Conservation (phyloP, 35 echinoderm and acorn worm genomes). For the Patiria miniata region DNA sequence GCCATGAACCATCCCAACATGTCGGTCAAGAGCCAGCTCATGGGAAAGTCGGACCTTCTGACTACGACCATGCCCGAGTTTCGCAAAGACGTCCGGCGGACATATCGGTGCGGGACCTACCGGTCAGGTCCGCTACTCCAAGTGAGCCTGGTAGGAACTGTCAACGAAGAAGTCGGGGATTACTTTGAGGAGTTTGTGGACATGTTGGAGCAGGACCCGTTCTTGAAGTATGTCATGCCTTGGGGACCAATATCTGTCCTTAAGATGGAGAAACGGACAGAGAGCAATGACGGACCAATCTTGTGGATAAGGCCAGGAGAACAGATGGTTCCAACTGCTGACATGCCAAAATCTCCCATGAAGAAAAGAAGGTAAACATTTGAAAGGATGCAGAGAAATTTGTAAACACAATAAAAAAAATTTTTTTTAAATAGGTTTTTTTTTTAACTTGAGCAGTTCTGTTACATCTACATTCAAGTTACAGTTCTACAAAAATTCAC, state of each 20-base stretch:
- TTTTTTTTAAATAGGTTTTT: too few relatives aligned
- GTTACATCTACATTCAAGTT: too few relatives aligned
- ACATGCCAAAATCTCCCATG: conserved; percentile 92
- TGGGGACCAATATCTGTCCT: conserved; percentile 80
- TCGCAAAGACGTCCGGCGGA: conserved; percentile 56
- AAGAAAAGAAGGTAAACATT: conserved; percentile 90
- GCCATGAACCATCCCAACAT: conserved; percentile 69
- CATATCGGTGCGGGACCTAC: conserved; percentile 88
- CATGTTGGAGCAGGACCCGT: conserved; percentile 80
- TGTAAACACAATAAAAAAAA: too few relatives aligned
- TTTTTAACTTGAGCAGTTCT: too few relatives aligned
- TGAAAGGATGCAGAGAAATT: too few relatives aligned
- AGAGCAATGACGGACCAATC: conserved; percentile 99
- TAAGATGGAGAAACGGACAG: conserved; percentile 66
- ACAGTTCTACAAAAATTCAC: too few relatives aligned
- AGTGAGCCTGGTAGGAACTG: conserved; percentile 93
- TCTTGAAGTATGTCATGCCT: conserved; percentile 93
- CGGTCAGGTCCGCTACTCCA: conserved; percentile 89
- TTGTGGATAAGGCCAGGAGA: conserved; percentile 95
- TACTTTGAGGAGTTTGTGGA: conserved; percentile 93
- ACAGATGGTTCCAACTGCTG: conserved; percentile 95
- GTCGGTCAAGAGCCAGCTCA: conserved; percentile 73
- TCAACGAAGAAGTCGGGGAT: conserved; percentile 95
- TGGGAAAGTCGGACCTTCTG: conserved; percentile 95
- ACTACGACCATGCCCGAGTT: conserved; percentile 92